Evolutionary conservation across 2,797 vertebrate species (phyloP).

Genomic region (Pipistrellus nathusii): DNA sequence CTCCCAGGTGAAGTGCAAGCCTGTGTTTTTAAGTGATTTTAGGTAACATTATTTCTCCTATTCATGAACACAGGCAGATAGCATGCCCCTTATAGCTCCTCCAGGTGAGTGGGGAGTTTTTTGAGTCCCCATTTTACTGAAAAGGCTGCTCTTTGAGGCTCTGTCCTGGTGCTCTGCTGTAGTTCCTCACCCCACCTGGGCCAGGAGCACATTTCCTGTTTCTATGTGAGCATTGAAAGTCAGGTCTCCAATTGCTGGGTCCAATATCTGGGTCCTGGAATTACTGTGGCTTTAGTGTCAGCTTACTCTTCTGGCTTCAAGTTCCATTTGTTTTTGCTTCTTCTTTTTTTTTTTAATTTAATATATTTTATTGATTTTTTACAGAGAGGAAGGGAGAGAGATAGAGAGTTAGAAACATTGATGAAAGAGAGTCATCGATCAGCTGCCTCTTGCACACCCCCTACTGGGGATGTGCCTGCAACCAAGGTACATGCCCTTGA

Average conservation of each 20-base stretch:
- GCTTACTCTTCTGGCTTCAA: neutral
- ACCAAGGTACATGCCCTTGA: too few species aligned
- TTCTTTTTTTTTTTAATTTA: neutral
- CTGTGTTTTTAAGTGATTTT: neutral
- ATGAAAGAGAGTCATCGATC: too few species aligned
- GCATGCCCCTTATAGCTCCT: neutral
- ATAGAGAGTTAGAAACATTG: too few species aligned
- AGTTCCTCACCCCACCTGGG: neutral
- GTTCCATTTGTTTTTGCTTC: neutral
- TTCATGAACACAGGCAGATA: neutral
- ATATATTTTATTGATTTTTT: too few species aligned
- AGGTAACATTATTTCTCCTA: neutral
- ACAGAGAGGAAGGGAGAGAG: too few species aligned
- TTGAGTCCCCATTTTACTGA: neutral
- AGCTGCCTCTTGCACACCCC: too few species aligned
- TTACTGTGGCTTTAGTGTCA: neutral
- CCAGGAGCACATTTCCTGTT: neutral
- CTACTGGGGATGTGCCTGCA: too few species aligned
- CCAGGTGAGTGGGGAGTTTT: neutral
- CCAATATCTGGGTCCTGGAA: neutral
- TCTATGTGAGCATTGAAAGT: neutral
- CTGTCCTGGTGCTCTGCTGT: neutral
- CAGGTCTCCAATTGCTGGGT: neutral
- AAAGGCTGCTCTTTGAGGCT: neutral
- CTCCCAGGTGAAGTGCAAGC: neutral